phyloP scores from a whole-genome alignment of 2,888 invertebrate species.

The Prenolepis imparis region DNA sequence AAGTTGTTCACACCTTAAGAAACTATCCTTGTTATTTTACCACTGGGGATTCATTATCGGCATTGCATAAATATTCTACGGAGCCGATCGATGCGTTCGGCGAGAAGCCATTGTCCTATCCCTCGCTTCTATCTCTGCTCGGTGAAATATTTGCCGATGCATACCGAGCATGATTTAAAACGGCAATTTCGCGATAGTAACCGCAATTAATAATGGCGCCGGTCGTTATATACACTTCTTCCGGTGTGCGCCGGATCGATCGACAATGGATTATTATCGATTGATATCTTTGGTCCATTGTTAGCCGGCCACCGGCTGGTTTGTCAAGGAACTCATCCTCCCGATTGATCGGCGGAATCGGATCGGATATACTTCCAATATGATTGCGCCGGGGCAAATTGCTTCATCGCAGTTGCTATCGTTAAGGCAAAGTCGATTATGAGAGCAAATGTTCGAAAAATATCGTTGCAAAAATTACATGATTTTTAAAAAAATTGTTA shows the following conservation, averaged over 20 bases:
- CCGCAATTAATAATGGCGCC: conserved; percentile 46
- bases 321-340: conserved; percentile 7
- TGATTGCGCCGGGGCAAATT: conserved; percentile 44
- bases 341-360: conserved; percentile 41
- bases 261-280: conserved; percentile 42
- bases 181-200: conserved; percentile 49
- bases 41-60: conserved; percentile 34
- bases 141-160: conserved; percentile 49
- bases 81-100: conserved; percentile 45
- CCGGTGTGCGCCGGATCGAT: conserved; percentile 30
- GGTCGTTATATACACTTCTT: conserved; percentile 40
- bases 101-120: conserved; percentile 34
- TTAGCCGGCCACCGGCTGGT: conserved; percentile 6
- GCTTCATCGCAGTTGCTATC: conserved; percentile 5
- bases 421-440: conserved; percentile 10
- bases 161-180: conserved; percentile 52
- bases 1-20: conserved; percentile 5
- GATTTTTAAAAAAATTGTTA: conserved; percentile 20
- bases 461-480: conserved; percentile 7
- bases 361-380: conserved; percentile 27
- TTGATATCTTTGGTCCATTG: conserved; percentile 35
- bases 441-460: conserved; percentile 21
- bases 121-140: background rate
- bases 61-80: conserved; percentile 41
- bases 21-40: conserved; percentile 20